A percentile compares a stretch with the other conserved stretches of the same genome.
Conservation (phyloP, 2,113 vertebrate genomes). For the Cichladusa arquata region DNA sequence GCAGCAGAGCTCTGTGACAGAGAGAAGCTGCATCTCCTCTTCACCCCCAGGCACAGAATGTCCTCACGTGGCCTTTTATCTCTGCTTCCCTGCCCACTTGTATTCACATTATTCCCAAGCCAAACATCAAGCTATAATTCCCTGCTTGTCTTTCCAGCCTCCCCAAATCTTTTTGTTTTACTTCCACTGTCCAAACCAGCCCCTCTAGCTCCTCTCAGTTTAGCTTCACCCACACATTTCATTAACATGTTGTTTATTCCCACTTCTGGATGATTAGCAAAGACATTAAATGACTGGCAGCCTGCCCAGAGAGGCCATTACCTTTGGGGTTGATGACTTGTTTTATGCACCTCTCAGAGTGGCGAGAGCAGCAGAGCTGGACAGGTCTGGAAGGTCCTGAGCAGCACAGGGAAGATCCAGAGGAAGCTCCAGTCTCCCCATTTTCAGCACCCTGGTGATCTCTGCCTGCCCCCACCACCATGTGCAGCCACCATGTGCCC, state of each 20-base stretch:
- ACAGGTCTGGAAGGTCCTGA: background rate
- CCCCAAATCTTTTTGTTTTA: background rate
- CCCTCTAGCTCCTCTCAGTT: background rate
- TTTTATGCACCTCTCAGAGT: background rate
- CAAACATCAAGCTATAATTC: background rate
- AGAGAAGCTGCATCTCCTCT: background rate
- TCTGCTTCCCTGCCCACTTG: background rate
- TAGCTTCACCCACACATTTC: constrained; percentile 15
- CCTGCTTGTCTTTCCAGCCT: background rate
- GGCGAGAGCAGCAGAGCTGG: background rate
- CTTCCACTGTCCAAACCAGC: background rate
- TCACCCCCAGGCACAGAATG: background rate
- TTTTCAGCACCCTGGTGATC: background rate
- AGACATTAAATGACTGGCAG: constrained; percentile 30
- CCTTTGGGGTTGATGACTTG: constrained; percentile 26
- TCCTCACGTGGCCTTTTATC: background rate
- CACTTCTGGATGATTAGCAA: background rate
- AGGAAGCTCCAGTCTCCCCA: background rate
- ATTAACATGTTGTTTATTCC: constrained; percentile 34
- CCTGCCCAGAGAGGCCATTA: constrained; percentile 21
- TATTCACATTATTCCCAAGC: background rate
- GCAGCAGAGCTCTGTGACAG: background rate
- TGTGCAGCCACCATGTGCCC: rapidly evolving
- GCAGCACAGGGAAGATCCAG: background rate
- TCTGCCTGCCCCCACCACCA: background rate